Percentiles rank a stretch among this genome's conserved stretches.
phyloP scores from a whole-genome alignment of 2,888 invertebrate genomes.

The Julus scanicus region DNA sequence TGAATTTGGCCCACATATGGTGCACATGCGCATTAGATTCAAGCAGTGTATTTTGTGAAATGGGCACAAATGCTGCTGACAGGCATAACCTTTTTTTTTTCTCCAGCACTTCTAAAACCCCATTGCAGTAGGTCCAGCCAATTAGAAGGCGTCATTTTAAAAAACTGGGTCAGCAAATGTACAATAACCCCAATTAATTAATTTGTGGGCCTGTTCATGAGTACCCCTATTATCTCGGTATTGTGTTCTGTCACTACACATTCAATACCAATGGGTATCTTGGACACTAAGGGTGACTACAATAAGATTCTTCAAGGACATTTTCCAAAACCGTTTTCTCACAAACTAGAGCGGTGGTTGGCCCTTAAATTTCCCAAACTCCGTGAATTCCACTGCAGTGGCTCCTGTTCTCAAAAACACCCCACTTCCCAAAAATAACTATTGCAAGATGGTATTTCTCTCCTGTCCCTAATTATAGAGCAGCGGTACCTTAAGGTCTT shows the following conservation, averaged over 20 bases:
- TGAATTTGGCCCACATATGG: no score
- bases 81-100: no score
- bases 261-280: not conserved
- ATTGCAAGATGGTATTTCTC: slow-evolving; percentile 47
- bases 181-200: no score
- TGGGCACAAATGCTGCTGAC: no score
- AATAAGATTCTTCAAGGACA: not conserved
- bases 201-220: no score
- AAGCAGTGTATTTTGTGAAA: no score
- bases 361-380: not conserved
- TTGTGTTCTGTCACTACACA: not conserved
- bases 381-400: slow-evolving; percentile 19
- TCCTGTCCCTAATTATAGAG: slow-evolving; percentile 51
- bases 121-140: no score
- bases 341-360: not conserved
- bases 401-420: not conserved
- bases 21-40: no score
- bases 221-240: no score
- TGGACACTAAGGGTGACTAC: not conserved
- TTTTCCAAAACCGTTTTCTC: not conserved
- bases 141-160: no score
- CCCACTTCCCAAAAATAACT: slow-evolving; percentile 15
- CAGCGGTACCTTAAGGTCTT: slow-evolving; percentile 47
- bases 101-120: no score
- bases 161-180: no score